phyloP scores from a whole-genome alignment of 2,797 vertebrate species.

The Setipinna tenuifilis region DNA sequence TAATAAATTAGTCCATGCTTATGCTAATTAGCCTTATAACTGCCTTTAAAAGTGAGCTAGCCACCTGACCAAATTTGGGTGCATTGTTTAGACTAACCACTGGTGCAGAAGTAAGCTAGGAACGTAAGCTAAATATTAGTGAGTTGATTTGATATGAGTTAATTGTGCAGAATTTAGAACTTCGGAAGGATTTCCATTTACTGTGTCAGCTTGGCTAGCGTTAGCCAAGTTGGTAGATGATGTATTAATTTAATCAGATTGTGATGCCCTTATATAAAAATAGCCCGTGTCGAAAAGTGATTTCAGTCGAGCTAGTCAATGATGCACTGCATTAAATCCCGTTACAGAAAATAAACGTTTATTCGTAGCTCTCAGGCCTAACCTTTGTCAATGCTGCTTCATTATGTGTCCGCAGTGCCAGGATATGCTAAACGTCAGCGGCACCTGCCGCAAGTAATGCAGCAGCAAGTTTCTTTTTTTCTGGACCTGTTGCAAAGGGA shows the following conservation, averaged over 20 bases:
- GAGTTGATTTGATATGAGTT: neutral
- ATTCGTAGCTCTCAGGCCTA: neutral
- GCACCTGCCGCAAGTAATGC: constrained; percentile 15
- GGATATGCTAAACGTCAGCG: neutral
- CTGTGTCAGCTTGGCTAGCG: neutral
- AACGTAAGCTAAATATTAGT: too few species aligned
- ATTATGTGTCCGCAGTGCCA: constrained; percentile 6
- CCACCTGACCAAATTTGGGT: neutral
- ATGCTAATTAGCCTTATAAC: neutral
- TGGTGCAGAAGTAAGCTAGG: too few species aligned
- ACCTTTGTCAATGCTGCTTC: neutral
- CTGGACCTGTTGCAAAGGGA: neutral
- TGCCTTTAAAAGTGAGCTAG: constrained; percentile 3
- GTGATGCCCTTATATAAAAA: neutral
- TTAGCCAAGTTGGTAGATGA: neutral
- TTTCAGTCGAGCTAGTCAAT: neutral
- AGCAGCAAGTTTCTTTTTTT: constrained; percentile 16
- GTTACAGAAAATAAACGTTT: neutral
- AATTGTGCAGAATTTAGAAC: neutral
- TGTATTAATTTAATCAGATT: neutral
- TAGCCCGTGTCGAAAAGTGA: neutral
- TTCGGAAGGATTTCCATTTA: neutral
- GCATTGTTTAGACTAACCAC: neutral
- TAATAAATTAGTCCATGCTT: neutral
- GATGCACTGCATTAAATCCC: neutral